A percentile compares a stretch with the other conserved stretches of the same genome.
phyloP scores from a whole-genome alignment of 2,888 invertebrate genomes.

The Agapostemon virescens region DNA sequence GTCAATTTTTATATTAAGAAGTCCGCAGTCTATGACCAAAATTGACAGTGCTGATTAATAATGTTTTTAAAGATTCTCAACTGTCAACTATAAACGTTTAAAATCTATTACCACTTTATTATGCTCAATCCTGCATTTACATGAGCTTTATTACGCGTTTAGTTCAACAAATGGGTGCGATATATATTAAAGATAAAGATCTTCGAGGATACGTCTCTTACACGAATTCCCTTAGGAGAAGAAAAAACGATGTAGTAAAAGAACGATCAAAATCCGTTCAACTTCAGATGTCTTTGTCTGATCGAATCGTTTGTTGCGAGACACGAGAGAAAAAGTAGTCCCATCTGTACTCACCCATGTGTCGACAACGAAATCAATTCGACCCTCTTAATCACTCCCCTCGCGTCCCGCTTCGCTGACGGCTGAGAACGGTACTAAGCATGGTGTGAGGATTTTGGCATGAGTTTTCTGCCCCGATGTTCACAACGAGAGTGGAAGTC shows the following conservation, averaged over 20 bases:
- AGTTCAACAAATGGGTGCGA: background rate
- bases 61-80: too few species aligned
- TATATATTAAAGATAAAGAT: background rate
- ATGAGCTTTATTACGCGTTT: background rate
- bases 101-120: background rate
- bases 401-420: background rate
- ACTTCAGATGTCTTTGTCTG: background rate
- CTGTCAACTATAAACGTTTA: too few species aligned
- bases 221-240: background rate
- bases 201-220: background rate
- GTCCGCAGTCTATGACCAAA: too few species aligned
- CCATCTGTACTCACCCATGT: background rate
- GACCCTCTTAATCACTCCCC: conserved; percentile 17
- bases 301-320: background rate
- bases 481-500: background rate
- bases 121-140: background rate
- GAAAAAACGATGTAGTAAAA: background rate
- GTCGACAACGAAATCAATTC: conserved; percentile 41
- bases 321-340: conserved; percentile 7
- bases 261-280: conserved; percentile 12
- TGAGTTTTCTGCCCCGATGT: background rate
- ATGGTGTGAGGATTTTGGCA: conserved; percentile 6
- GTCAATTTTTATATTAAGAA: too few species aligned
- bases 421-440: conserved; percentile 1
- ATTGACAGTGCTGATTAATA: too few species aligned